Percentiles rank a stretch among this genome's conserved stretches.
phyloP scores from a whole-genome alignment of 1,140 invertebrate species.

The Reticulitermes speratus region DNA sequence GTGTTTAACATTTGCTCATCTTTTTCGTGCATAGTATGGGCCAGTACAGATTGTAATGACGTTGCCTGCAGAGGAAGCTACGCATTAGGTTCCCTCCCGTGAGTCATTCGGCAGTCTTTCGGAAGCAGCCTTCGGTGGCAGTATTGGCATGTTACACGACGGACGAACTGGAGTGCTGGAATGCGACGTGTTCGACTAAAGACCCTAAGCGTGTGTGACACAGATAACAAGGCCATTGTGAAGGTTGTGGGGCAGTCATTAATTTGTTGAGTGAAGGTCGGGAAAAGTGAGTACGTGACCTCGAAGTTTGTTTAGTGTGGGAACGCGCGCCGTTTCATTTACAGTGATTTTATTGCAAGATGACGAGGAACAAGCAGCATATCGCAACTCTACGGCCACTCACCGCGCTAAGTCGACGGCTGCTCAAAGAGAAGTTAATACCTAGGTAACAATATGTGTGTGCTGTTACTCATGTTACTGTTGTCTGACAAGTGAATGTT shows the following conservation, averaged over 20 bases:
- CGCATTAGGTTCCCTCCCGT: background rate
- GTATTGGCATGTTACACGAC: background rate
- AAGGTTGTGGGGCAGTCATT: background rate
- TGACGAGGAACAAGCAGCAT: slow-evolving; percentile 58
- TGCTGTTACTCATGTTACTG: too few relatives aligned
- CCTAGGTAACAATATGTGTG: slow-evolving; percentile 51
- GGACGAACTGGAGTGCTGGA: background rate
- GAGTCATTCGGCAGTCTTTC: background rate
- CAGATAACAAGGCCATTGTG: background rate
- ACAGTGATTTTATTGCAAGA: slow-evolving; percentile 38
- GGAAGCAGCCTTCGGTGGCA: background rate
- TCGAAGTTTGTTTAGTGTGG: background rate
- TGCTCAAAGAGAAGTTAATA: slow-evolving; percentile 56
- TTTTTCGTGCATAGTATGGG: background rate
- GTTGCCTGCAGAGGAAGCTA: background rate
- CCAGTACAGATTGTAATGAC: background rate
- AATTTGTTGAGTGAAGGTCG: background rate
- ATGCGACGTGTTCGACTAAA: background rate
- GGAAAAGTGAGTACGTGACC: background rate
- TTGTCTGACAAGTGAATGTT: too few relatives aligned
- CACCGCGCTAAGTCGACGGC: slow-evolving; percentile 53
- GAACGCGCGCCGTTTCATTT: background rate
- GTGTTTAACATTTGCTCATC: background rate
- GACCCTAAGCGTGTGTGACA: background rate
- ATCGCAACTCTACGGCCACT: slow-evolving; percentile 55